Evolutionary conservation across 2,797 vertebrate genomes (phyloP), one percentile per base, ranked within the genome.

Genomic region (Aulostomus chinensis): DNA sequence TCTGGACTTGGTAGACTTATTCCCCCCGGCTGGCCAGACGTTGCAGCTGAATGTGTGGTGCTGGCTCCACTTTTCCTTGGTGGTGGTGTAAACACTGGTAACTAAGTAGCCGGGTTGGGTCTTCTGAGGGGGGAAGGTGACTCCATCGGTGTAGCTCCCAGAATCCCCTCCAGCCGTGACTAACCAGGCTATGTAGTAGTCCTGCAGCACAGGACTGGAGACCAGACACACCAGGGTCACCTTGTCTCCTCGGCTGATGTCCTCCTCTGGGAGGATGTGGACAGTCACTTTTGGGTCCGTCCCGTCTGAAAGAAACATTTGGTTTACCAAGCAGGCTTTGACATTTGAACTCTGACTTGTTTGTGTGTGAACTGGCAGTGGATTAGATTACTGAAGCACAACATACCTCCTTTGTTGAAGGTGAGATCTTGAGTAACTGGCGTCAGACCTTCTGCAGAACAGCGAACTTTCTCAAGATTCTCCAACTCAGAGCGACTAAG

Each of bases 171-270:
- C 29, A 0, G 0, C 0, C 0, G 17, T 0, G 16, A 66, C 64
- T 12, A 3, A 0, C 71, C 76, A 79, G 14, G 39, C 0, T 0
- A 79, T 58, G 43, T 63, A 34, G 32, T 40, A 69, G 20, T 45
- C 42, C 24, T 40, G 29, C 32, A 0, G 2, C 32, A 2, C 7
- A 1, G 0, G 0, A 43, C 18, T 43, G 36, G 54, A 55, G 20
- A 79, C 61, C 58, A 76, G 51, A 52, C 72, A 79, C 34, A 54
- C 20, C 29, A 79, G 15, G n/a, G 29, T 59, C 57, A 75, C 43
- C 2, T 37, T n/a, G n/a, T n/a, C 3, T 17, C 0, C 9, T 5
- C n/a, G n/a, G n/a, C 0, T 0, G 7, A 29, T 48, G 24, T 11
- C 14, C 7, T 40, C 9, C 1, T 36, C 4, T 28, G 28, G n/a